phyloP scores from a whole-genome alignment of 2,888 invertebrate species.

The Pinctada fucata region DNA sequence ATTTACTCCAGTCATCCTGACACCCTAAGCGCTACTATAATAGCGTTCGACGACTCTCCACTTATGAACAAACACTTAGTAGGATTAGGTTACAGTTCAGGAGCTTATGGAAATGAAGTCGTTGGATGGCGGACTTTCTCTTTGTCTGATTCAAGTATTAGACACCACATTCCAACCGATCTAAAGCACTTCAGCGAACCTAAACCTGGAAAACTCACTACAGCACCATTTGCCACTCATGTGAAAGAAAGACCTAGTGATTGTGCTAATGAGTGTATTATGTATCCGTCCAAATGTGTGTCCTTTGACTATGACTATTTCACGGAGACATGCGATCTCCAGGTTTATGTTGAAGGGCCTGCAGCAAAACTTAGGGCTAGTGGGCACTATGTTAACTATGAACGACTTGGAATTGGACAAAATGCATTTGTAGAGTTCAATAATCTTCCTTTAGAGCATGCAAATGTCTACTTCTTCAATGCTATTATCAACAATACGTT shows the following conservation, averaged over 20 bases:
- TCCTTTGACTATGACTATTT: slow-evolving; percentile 46
- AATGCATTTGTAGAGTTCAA: slow-evolving; percentile 24
- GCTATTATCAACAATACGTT: slow-evolving; percentile 51
- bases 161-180: slow-evolving; percentile 20
- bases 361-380: slow-evolving; percentile 30
- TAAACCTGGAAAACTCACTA: slow-evolving; percentile 37
- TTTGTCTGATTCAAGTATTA: slow-evolving; percentile 5
- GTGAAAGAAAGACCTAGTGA: slow-evolving; percentile 22
- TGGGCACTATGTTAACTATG: slow-evolving; percentile 39
- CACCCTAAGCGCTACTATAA: slow-evolving; percentile 35
- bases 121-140: slow-evolving; percentile 22
- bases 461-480: slow-evolving; percentile 56
- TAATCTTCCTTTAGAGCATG: slow-evolving; percentile 49
- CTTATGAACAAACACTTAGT: slow-evolving; percentile 21
- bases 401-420: slow-evolving; percentile 43
- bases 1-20: slow-evolving; percentile 41
- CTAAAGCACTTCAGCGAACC: slow-evolving; percentile 38
- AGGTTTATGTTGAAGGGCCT: slow-evolving; percentile 37
- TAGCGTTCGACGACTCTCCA: slow-evolving; percentile 43
- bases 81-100: slow-evolving; percentile 39
- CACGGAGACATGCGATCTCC: slow-evolving; percentile 41
- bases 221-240: slow-evolving; percentile 9
- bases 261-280: slow-evolving; percentile 41
- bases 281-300: slow-evolving; percentile 36
- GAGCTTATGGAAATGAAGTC: slow-evolving; percentile 30